Evolutionary conservation across 2,113 vertebrate genomes (phyloP).

Genomic region (Cairina moschata): DNA sequence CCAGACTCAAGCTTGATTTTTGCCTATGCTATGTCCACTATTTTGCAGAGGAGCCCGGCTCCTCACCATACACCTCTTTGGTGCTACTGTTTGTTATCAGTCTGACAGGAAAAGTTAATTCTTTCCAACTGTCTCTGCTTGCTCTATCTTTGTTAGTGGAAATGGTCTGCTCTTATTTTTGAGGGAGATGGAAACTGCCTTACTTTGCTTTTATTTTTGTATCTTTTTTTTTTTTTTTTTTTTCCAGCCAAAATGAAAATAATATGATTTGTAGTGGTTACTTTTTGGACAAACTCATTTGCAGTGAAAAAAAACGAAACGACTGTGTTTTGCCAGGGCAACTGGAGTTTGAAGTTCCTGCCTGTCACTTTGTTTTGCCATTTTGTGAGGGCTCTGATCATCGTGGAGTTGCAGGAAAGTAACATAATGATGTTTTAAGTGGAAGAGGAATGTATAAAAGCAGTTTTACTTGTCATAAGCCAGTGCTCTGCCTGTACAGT

Average conservation of each 20-base stretch:
- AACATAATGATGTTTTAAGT: constrained; percentile 36
- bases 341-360: constrained; percentile 16
- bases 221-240: not conserved
- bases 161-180: not conserved
- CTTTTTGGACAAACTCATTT: constrained; percentile 3
- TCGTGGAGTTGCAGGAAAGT: not conserved
- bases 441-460: constrained; percentile 29
- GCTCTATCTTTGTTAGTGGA: constrained; percentile 31
- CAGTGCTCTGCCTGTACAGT: not conserved
- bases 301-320: not conserved
- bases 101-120: constrained; percentile 22
- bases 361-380: constrained; percentile 18
- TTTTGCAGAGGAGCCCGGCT: not conserved
- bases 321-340: not conserved
- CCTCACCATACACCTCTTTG: not conserved
- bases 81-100: not conserved
- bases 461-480: constrained; percentile 5
- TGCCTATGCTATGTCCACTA: not conserved
- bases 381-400: constrained; percentile 32
- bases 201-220: not conserved
- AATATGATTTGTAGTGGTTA: constrained; percentile 2
- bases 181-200: not conserved
- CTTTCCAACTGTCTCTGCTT: not conserved
- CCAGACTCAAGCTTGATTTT: not conserved
- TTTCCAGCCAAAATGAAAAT: not conserved